Evolutionary conservation across 2,888 invertebrate genomes (phyloP).

Genomic region (Crepidodera aurea): DNA sequence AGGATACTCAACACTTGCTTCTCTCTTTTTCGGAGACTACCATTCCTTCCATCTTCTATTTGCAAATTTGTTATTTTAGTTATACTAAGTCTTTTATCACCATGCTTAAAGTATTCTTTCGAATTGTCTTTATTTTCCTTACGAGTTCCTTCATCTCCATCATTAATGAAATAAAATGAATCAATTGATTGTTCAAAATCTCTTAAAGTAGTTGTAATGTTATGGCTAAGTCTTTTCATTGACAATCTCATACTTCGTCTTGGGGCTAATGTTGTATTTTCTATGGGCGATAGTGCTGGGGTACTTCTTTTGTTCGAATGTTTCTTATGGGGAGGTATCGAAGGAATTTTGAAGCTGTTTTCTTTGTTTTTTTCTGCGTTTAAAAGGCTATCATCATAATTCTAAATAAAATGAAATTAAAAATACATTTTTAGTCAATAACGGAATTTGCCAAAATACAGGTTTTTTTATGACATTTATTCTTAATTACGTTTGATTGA

Average conservation of each 20-base stretch:
- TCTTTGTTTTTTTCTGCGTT: not conserved
- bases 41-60: not conserved
- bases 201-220: not conserved
- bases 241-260: slow-evolving; percentile 42
- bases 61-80: too few species aligned
- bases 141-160: too few species aligned
- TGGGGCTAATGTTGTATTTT: slow-evolving; percentile 4
- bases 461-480: too few species aligned
- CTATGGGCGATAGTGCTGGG: slow-evolving; percentile 38
- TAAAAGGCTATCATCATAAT: slow-evolving; percentile 28
- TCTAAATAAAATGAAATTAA: slow-evolving; percentile 14
- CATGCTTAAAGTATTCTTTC: not conserved
- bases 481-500: too few species aligned
- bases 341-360: slow-evolving; percentile 45
- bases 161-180: not conserved
- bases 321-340: slow-evolving; percentile 25
- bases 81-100: slow-evolving; percentile 8
- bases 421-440: slow-evolving; percentile 8
- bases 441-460: too few species aligned
- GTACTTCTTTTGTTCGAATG: slow-evolving; percentile 15
- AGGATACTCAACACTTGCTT: slow-evolving; percentile 11
- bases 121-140: not conserved
- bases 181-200: not conserved
- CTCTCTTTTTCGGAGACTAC: not conserved
- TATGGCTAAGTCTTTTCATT: slow-evolving; percentile 19